Evolutionary conservation across 2,888 invertebrate genomes (phyloP), one percentile per base, ranked within the genome.

Genomic region (Drosophila gaucha): DNA sequence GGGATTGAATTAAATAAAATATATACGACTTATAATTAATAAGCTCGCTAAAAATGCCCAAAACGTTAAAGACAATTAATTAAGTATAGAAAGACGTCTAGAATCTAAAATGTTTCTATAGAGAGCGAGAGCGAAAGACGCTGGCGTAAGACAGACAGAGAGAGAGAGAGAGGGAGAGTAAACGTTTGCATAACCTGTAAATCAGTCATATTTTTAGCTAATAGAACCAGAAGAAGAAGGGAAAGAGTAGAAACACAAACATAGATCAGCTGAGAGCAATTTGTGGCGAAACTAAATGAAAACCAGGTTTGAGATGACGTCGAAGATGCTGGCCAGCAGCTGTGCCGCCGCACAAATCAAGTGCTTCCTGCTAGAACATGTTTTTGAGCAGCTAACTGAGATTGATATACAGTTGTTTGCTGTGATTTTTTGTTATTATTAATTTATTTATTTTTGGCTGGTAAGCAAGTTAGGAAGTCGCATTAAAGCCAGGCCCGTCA

Each of bases 331-430:
- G n/a, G n/a, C n/a, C n/a, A n/a, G n/a, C n/a, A n/a, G n/a, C n/a
- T n/a, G n/a, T n/a, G n/a, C n/a, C n/a, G n/a, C n/a, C n/a, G n/a
- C n/a, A n/a, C n/a, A n/a, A n/a, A n/a, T n/a, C n/a, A n/a, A n/a
- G n/a, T 38, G 67, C 58, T 74, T 74, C 77, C 77, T 77, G 73
- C 38, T 68, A 67, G 73, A 77, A 73, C 74, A 73, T 68, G 77
- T 73, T 76, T 73, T 44, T 57, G 47, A 12, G 22, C 47, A 24
- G 20, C 28, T 9, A 33, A 24, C 10, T n/a, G 31, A 43, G 6
- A 39, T 33, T 22, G 28, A 12, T 41, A 35, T 24, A 28, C 26
- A 44, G 12, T 22, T 31, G 28, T 12, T 41, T 28, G 38, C 24
- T 44, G 12, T 14, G 12, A 12, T 36, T n/a, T n/a, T 12, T 3